These are phyloP conservation scores for Scomber colias DNA, from an alignment of 2,113 vertebrate genomes.

Conservation along the genomic window DNA sequence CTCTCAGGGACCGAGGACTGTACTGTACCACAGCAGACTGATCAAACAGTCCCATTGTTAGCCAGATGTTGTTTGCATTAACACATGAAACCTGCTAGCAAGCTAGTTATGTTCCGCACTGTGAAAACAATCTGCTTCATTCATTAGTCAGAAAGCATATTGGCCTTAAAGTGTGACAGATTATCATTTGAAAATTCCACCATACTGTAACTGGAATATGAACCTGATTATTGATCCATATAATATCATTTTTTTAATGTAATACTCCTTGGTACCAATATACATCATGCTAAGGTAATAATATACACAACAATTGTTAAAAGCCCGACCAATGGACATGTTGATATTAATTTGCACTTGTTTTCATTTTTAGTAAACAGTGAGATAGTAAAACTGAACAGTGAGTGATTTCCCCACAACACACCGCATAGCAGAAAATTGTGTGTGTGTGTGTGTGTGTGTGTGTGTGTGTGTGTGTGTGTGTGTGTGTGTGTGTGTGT, in stretches of 20 bases:
- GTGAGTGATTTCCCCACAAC: not conserved
- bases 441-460: not conserved
- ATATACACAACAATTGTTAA: not conserved
- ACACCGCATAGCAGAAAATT: not conserved
- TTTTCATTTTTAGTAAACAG: not conserved
- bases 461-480: too few species aligned
- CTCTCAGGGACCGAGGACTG: conserved; percentile 24
- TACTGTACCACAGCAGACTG: conserved; percentile 19
- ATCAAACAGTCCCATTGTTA: conserved; percentile 61
- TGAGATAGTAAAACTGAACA: not conserved
- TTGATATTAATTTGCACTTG: not conserved
- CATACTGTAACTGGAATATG: conserved; percentile 3
- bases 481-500: too few species aligned
- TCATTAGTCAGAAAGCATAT: conserved; percentile 1
- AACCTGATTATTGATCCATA: conserved; percentile 17
- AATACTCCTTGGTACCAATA: not conserved
- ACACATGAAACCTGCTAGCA: conserved; percentile 21
- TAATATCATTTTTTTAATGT: conserved; percentile 8
- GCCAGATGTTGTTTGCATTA: conserved; percentile 45
- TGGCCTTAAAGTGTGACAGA: conserved; percentile 8
- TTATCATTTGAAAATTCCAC: conserved; percentile 19
- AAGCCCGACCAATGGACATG: not conserved
- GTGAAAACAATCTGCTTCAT: conserved; percentile 8
- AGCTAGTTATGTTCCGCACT: not conserved
- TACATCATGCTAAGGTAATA: not conserved